Percentiles rank a stretch among this genome's conserved stretches.
Evolutionary conservation across 2,888 invertebrate species (phyloP).

Genomic region (Pristionchus japonicus): DNA sequence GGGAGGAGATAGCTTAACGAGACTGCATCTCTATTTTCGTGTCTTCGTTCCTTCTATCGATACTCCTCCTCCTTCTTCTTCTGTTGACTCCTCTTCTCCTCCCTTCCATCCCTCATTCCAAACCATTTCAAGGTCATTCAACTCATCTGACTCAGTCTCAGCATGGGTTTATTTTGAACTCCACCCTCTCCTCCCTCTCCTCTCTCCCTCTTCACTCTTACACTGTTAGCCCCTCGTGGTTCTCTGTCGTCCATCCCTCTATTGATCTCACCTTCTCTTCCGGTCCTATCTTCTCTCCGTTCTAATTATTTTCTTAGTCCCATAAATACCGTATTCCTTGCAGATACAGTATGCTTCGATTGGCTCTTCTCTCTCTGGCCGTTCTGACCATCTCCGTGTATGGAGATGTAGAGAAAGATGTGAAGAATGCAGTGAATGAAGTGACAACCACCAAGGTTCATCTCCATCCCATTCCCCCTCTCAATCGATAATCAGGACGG

Average conservation of each 20-base stretch:
- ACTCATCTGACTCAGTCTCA: conserved; percentile 8
- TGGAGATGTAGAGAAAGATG: conserved; percentile 50
- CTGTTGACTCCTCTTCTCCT: conserved; percentile 25
- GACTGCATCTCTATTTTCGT: neutral
- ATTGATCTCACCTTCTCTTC: neutral
- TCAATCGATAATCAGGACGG: conserved; percentile 61
- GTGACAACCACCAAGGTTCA: conserved; percentile 63
- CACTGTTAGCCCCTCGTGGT: conserved; percentile 1
- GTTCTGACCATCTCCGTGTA: conserved; percentile 52
- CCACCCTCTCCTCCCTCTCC: neutral
- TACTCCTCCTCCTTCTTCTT: conserved; percentile 37
- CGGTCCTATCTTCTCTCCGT: neutral
- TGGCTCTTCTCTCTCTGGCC: conserved; percentile 14
- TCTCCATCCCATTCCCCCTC: neutral
- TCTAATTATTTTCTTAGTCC: neutral
- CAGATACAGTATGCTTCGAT: conserved; percentile 18
- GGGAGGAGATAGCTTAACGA: conserved; percentile 14
- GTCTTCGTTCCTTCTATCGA: conserved; percentile 30
- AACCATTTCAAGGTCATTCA: conserved; percentile 30
- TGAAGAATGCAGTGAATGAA: conserved; percentile 63
- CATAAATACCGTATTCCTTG: neutral
- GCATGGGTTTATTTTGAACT: neutral
- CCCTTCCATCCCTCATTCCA: conserved; percentile 1
- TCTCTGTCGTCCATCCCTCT: neutral
- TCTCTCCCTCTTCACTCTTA: conserved; percentile 2